These are phyloP conservation scores for Polypedilum pembai DNA, from an alignment of 1,140 invertebrate genomes.

Conservation along the genomic window DNA sequence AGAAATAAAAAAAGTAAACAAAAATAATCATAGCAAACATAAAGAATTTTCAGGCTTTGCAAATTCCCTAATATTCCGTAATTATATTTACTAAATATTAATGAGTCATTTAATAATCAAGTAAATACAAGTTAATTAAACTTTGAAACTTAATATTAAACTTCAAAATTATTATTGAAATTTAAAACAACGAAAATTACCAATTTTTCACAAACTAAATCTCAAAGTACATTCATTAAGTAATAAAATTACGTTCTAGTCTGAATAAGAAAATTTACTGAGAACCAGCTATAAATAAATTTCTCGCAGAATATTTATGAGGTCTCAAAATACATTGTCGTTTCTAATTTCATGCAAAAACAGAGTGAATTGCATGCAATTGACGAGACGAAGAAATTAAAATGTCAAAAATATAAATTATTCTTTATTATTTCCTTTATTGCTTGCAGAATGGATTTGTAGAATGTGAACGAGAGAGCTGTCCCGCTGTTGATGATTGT, in stretches of 20 bases:
- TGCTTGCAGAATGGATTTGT: conserved; percentile 64
- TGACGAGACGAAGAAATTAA: not conserved
- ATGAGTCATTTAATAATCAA: too few relatives aligned
- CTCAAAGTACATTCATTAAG: not conserved
- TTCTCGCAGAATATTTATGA: not conserved
- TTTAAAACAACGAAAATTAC: too few relatives aligned
- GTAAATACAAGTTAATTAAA: too few relatives aligned
- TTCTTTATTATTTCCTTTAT: conserved; percentile 30
- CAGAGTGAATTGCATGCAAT: not conserved
- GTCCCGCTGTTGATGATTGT: conserved; percentile 60
- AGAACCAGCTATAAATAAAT: not conserved
- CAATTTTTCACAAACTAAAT: too few relatives aligned
- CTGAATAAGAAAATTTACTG: not conserved
- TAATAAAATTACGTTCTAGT: not conserved
- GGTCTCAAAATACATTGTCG: not conserved
- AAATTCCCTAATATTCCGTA: too few relatives aligned
- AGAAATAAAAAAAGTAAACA: too few relatives aligned
- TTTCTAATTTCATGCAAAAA: not conserved
- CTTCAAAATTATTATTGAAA: too few relatives aligned
- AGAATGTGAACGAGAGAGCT: conserved; percentile 55
- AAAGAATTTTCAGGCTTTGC: too few relatives aligned
- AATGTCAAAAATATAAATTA: not conserved
- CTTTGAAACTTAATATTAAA: too few relatives aligned
- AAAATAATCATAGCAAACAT: too few relatives aligned
- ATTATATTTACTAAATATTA: too few relatives aligned